Conservation (phyloP, 92 coral and sea anemone genomes). For the Bergia sp. region DNA sequence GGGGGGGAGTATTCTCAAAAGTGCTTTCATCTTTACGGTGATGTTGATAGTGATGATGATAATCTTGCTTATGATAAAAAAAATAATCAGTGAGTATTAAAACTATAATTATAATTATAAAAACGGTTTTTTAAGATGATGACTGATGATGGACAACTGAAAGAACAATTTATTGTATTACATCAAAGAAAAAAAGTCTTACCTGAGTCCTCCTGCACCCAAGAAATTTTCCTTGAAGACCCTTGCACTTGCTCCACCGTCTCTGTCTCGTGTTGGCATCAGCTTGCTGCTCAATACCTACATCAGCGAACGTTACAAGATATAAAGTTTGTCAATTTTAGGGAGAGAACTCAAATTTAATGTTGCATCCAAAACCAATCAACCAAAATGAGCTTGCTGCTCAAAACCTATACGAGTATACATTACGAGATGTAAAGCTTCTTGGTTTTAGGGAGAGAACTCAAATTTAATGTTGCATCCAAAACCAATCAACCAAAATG, state of each 20-base stretch:
- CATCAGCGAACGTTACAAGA: not conserved
- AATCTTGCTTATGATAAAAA: too few species aligned
- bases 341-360: not conserved
- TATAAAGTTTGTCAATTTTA: not conserved
- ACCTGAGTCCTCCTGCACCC: slow-evolving; percentile 88
- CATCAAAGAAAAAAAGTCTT: not conserved
- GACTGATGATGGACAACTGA: too few species aligned
- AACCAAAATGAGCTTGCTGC: slow-evolving; percentile 57
- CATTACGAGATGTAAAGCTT: too few species aligned
- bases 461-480: too few species aligned
- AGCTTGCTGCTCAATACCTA: slow-evolving; percentile 87
- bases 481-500: too few species aligned
- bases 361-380: too few species aligned
- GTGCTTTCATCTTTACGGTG: too few species aligned
- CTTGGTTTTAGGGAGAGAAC: not conserved
- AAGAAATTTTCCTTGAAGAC: slow-evolving; percentile 85
- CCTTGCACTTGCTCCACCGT: slow-evolving; percentile 92
- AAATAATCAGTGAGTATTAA: too few species aligned
- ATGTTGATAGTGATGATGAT: too few species aligned
- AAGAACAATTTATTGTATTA: not conserved
- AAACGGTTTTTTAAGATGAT: too few species aligned
- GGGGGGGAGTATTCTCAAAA: too few species aligned
- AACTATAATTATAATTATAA: too few species aligned
- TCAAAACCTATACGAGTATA: slow-evolving; percentile 60
- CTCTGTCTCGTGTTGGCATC: slow-evolving; percentile 89